A percentile compares a stretch with the other conserved stretches of the same genome.
These are phyloP conservation scores for Myrmophylax atrothorax DNA, from an alignment of 2,113 vertebrate species.

Conservation along the genomic window DNA sequence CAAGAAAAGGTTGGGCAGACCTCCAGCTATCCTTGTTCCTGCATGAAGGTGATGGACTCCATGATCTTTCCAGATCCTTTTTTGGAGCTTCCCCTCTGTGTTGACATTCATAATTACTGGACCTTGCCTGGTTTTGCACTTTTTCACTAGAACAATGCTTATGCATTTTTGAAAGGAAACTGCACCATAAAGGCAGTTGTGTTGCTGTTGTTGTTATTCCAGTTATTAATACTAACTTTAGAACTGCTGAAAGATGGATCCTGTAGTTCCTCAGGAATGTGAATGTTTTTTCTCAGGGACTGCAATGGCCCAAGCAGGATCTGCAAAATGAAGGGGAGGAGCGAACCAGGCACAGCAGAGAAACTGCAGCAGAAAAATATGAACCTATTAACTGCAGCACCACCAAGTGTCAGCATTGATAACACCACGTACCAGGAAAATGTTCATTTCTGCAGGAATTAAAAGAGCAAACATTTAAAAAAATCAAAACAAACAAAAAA, in stretches of 20 bases:
- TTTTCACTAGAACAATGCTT: neutral
- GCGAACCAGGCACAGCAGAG: neutral
- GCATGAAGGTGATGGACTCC: neutral
- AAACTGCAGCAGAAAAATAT: neutral
- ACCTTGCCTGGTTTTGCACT: neutral
- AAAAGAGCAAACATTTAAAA: neutral
- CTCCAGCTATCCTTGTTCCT: neutral
- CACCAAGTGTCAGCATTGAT: conserved; percentile 71
- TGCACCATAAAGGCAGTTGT: neutral
- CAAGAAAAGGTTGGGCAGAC: neutral
- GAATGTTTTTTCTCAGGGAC: neutral
- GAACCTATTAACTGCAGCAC: conserved; percentile 70
- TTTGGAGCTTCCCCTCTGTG: neutral
- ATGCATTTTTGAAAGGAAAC: neutral
- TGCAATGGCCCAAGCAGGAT: accelerated
- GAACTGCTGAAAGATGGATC: neutral
- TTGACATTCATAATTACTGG: neutral
- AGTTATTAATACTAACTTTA: neutral
- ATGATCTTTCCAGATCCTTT: neutral
- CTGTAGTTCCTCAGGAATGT: neutral
- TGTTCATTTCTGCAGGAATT: neutral
- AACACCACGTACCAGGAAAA: neutral
- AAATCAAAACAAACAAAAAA: neutral
- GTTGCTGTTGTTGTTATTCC: neutral
- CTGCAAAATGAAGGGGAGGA: neutral